Evolutionary conservation across 2,113 vertebrate genomes (phyloP).

Genomic region (Paratilapia polleni): DNA sequence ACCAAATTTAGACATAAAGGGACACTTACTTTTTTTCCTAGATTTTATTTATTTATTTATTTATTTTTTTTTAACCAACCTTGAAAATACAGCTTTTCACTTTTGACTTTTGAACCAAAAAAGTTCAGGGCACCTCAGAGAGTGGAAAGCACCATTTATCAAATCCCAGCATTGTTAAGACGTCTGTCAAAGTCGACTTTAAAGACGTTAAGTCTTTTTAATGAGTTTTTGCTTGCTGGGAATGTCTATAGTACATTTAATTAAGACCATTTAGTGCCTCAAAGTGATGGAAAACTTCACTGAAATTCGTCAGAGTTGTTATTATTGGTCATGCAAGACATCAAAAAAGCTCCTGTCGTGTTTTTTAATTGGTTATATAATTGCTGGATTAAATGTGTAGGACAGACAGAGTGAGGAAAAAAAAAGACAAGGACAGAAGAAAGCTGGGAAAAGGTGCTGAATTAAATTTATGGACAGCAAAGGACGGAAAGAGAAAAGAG

Average conservation of each 20-base stretch:
- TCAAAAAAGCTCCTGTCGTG: background rate
- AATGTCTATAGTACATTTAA: background rate
- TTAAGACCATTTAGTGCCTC: background rate
- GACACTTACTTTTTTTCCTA: no score
- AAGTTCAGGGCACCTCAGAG: no score
- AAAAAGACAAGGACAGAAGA: background rate
- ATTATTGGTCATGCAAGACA: background rate
- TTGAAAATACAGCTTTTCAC: no score
- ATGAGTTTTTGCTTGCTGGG: background rate
- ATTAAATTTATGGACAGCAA: background rate
- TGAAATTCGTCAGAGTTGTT: background rate
- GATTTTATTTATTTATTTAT: no score
- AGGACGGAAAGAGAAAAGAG: background rate
- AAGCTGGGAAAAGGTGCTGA: background rate
- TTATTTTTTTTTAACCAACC: no score
- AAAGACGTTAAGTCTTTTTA: background rate
- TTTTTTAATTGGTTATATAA: slow-evolving; percentile 4
- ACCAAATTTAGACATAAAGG: no score
- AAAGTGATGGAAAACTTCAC: background rate
- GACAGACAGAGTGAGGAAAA: background rate
- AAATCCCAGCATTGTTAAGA: no score
- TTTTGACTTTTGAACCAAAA: no score
- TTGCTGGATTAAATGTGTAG: slow-evolving; percentile 10
- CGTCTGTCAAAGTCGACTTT: no score
- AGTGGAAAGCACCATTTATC: no score